A percentile compares a stretch with the other conserved stretches of the same genome.
phyloP scores from a whole-genome alignment of 2,113 vertebrate species.

The Colaptes auratus region DNA sequence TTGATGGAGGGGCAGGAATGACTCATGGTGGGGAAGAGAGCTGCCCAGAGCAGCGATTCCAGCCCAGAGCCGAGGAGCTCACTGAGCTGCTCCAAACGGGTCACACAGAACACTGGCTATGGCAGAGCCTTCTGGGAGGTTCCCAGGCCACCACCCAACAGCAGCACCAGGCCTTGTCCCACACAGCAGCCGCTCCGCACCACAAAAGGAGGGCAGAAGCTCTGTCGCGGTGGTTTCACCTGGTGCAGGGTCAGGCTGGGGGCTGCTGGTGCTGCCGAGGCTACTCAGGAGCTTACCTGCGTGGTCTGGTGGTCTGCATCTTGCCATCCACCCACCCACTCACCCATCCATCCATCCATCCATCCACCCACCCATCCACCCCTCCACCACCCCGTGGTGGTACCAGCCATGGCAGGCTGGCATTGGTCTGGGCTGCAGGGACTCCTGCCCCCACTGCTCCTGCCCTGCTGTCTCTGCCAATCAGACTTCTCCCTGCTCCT shows the following conservation, averaged over 20 bases:
- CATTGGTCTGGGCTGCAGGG: no score
- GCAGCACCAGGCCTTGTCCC: fast-evolving
- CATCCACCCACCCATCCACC: no score
- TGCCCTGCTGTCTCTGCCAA: no score
- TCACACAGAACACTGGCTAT: fast-evolving
- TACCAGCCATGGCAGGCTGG: no score
- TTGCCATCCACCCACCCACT: no score
- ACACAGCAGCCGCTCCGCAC: fast-evolving
- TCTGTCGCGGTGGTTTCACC: neutral
- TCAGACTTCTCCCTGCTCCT: no score
- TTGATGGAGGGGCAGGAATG: neutral
- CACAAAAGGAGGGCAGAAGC: neutral
- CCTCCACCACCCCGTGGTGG: no score
- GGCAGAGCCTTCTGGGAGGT: fast-evolving
- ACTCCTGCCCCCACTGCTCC: no score
- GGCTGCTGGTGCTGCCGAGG: neutral
- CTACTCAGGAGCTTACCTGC: neutral
- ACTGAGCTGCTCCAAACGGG: neutral
- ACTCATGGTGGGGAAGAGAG: constrained; percentile 18
- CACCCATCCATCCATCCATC: no score
- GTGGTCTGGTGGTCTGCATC: neutral
- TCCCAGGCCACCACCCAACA: neutral
- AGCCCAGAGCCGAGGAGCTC: neutral
- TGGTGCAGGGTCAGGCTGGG: neutral
- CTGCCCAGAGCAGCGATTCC: neutral